Conservation (phyloP, 1,140 invertebrate species). For the Bombus ignitus region DNA sequence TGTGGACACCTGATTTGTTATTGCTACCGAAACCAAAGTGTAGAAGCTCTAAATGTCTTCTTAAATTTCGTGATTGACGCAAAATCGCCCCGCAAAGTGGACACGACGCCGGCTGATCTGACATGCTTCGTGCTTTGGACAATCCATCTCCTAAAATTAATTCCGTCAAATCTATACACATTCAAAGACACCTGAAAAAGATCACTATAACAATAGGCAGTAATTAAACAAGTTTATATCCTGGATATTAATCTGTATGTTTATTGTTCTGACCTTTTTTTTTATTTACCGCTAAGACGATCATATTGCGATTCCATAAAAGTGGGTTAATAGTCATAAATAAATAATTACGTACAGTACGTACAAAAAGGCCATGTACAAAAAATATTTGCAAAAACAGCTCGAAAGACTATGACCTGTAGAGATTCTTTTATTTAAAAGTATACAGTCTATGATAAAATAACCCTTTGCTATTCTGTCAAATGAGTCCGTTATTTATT, state of each 20-base stretch:
- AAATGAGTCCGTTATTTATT: slow-evolving; percentile 10
- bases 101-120: slow-evolving; percentile 79
- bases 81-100: slow-evolving; percentile 79
- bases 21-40: slow-evolving; percentile 76
- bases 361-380: background rate
- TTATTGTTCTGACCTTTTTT: background rate
- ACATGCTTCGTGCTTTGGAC: slow-evolving; percentile 72
- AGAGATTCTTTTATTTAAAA: slow-evolving; percentile 8
- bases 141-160: slow-evolving; percentile 73
- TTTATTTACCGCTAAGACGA: background rate
- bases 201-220: background rate
- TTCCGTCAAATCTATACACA: slow-evolving; percentile 52
- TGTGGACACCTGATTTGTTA: slow-evolving; percentile 63
- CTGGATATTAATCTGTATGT: background rate
- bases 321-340: slow-evolving; percentile 3
- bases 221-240: background rate
- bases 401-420: background rate
- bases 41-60: slow-evolving; percentile 79
- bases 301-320: background rate
- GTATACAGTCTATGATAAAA: slow-evolving; percentile 26
- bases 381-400: slow-evolving; percentile 4
- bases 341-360: slow-evolving; percentile 2
- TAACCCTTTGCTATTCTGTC: slow-evolving; percentile 10
- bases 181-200: background rate
- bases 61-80: slow-evolving; percentile 78